Conservation (phyloP, 2,113 vertebrate genomes). For the Drymodes brunneopygia region DNA sequence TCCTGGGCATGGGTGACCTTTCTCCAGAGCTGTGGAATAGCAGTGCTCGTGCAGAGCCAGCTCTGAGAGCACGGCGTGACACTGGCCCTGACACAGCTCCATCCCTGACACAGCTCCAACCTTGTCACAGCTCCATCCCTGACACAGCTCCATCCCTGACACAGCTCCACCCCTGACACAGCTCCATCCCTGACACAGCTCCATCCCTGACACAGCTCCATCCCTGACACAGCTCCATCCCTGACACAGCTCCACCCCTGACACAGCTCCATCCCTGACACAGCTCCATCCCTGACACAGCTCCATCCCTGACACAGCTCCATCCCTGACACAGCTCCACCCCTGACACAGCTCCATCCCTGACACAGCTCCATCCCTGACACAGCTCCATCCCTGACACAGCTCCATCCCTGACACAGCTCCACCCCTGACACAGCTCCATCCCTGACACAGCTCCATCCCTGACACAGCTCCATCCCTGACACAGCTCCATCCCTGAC, state of each 20-base stretch:
- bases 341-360: background rate
- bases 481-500: too few species aligned
- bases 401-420: too few species aligned
- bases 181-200: rapidly evolving
- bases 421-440: too few species aligned
- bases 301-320: rapidly evolving
- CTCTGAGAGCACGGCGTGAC: rapidly evolving
- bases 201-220: rapidly evolving
- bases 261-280: rapidly evolving
- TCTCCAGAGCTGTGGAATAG: background rate
- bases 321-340: rapidly evolving
- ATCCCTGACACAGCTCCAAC: too few species aligned
- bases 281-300: rapidly evolving
- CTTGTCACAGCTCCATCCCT: too few species aligned
- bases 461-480: too few species aligned
- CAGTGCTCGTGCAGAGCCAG: background rate
- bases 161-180: rapidly evolving
- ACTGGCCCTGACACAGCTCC: background rate
- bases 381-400: too few species aligned
- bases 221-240: rapidly evolving
- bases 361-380: background rate
- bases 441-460: rapidly evolving
- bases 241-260: rapidly evolving
- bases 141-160: rapidly evolving
- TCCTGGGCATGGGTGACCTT: rapidly evolving